These are phyloP conservation scores for Gasterosteus nipponicus DNA, from an alignment of 2,113 vertebrate genomes.

Conservation along the genomic window DNA sequence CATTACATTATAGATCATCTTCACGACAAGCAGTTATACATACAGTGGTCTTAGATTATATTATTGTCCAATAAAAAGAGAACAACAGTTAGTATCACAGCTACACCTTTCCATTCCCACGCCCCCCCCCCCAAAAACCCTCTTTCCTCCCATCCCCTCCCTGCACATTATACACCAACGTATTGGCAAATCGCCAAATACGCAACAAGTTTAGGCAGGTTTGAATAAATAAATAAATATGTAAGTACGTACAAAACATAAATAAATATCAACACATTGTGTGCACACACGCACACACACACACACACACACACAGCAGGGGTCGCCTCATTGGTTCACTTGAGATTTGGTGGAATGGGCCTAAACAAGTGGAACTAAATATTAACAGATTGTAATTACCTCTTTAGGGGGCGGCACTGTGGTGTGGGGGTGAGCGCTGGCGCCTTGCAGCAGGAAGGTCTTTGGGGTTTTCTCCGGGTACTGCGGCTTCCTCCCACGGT, in stretches of 20 bases:
- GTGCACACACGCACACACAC: constrained; percentile 43
- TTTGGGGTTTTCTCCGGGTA: no score
- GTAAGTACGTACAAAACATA: constrained; percentile 24
- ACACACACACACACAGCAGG: constrained; percentile 34
- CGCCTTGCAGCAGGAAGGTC: no score
- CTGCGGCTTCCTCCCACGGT: no score
- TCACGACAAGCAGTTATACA: constrained; percentile 77
- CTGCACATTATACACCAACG: constrained; percentile 40
- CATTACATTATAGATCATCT: constrained; percentile 73
- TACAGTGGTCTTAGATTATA: constrained; percentile 72
- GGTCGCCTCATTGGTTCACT: background rate
- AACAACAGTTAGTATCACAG: constrained; percentile 74
- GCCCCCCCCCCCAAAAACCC: background rate
- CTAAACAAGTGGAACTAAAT: background rate
- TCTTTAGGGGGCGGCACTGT: no score
- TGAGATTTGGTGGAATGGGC: background rate
- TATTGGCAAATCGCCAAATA: constrained; percentile 42
- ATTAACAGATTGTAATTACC: no score
- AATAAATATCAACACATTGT: constrained; percentile 49
- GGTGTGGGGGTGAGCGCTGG: no score
- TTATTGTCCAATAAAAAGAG: constrained; percentile 69
- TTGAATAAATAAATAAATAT: constrained; percentile 64
- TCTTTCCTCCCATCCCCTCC: background rate
- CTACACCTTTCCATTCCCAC: constrained; percentile 54
- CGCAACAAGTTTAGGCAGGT: constrained; percentile 39